Percentiles rank a stretch among this genome's conserved stretches.
Conservation (phyloP, 92 coral and sea anemone species). For the Epizoanthus illoricatus region DNA sequence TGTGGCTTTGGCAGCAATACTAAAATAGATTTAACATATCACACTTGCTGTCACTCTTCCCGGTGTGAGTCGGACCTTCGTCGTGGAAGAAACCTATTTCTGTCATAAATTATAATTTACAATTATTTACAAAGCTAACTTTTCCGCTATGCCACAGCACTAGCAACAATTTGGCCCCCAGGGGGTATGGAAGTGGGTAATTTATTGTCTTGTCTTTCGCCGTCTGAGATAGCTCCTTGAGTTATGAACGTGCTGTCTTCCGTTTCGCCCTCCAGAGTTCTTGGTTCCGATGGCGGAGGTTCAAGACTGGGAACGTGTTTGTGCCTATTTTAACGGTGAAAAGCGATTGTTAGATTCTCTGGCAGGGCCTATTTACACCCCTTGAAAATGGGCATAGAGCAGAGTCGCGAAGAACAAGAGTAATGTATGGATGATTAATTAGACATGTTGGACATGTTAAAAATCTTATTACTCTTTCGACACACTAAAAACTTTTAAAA, state of each 20-base stretch:
- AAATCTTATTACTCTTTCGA: too few relatives aligned
- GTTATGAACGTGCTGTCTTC: slow-evolving; percentile 76
- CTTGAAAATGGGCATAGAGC: too few relatives aligned
- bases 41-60: too few relatives aligned
- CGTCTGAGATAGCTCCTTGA: slow-evolving; percentile 58
- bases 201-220: slow-evolving; percentile 6
- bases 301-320: slow-evolving; percentile 30
- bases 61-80: too few relatives aligned
- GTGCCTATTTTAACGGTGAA: background rate
- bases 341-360: too few relatives aligned
- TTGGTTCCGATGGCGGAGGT: slow-evolving; percentile 42
- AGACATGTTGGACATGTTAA: too few relatives aligned
- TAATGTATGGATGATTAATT: too few relatives aligned
- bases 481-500: too few relatives aligned
- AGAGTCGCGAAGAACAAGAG: too few relatives aligned
- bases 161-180: slow-evolving; percentile 31
- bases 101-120: background rate
- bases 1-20: too few relatives aligned
- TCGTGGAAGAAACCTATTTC: background rate
- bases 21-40: too few relatives aligned
- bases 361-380: too few relatives aligned
- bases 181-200: slow-evolving; percentile 6
- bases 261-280: slow-evolving; percentile 32
- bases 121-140: background rate
- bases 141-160: slow-evolving; percentile 6